Evolutionary conservation across 2,113 vertebrate species (phyloP).

Genomic region (Gobius niger): DNA sequence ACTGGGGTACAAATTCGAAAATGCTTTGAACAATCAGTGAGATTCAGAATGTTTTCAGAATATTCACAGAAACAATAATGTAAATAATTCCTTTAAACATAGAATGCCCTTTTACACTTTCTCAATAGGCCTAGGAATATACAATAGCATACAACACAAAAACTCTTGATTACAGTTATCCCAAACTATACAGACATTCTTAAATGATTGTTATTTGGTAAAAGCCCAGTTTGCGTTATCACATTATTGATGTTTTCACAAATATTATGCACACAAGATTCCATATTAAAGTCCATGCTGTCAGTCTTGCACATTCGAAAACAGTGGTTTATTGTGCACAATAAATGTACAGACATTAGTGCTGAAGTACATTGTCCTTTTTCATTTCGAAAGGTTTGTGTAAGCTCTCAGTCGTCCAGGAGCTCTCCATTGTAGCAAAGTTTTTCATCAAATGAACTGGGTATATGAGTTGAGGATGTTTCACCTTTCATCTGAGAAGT

Average conservation of each 20-base stretch:
- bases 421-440: too few relatives aligned
- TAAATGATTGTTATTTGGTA: neutral
- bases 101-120: neutral
- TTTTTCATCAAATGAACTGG: too few relatives aligned
- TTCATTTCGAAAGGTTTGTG: neutral
- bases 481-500: too few relatives aligned
- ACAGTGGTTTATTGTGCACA: neutral
- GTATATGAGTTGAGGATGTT: too few relatives aligned
- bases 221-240: neutral
- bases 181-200: neutral
- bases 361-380: neutral
- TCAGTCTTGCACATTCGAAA: neutral
- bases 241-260: neutral
- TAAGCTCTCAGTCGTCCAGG: too few relatives aligned
- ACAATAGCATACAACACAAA: neutral
- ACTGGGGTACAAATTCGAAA: too few relatives aligned
- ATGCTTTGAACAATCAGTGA: too few relatives aligned
- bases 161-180: neutral
- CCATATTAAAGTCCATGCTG: neutral
- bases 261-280: neutral
- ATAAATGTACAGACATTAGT: slow-evolving; percentile 1
- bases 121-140: neutral
- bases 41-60: neutral
- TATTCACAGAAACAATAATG: neutral
- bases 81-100: neutral